phyloP scores from a whole-genome alignment of 2,797 vertebrate genomes.

The Adelosebastes latens region DNA sequence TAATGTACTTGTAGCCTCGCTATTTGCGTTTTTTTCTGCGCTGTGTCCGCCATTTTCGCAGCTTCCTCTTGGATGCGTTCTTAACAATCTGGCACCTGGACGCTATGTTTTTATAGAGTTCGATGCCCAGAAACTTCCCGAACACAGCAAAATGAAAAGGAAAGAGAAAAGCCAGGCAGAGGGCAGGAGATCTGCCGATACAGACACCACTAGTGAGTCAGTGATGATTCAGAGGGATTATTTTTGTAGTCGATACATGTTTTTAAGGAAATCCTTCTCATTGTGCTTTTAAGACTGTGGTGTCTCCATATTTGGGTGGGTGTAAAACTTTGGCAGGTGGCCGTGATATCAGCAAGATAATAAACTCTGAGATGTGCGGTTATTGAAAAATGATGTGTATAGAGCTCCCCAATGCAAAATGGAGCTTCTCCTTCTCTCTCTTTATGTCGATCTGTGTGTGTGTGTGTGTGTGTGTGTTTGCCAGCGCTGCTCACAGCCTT shows the following conservation, averaged over 20 bases:
- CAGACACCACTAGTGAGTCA: not conserved
- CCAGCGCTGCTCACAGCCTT: not conserved
- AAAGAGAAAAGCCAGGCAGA: not conserved
- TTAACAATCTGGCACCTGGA: not conserved
- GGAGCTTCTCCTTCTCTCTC: not conserved
- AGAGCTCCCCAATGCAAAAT: slow-evolving; percentile 10
- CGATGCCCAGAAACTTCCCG: not conserved
- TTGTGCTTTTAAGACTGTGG: not conserved
- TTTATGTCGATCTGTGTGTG: not conserved
- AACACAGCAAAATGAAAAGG: not conserved
- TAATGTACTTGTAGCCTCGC: too few relatives aligned
- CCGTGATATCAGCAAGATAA: slow-evolving; percentile 5
- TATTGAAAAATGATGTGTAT: slow-evolving; percentile 20
- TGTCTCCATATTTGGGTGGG: not conserved
- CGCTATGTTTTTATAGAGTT: not conserved
- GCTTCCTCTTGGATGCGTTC: not conserved
- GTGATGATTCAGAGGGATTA: not conserved
- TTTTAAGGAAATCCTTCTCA: not conserved
- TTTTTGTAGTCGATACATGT: not conserved
- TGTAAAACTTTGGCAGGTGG: slow-evolving; percentile 14
- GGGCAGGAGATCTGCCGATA: not conserved
- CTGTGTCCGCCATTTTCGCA: not conserved
- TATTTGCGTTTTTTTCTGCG: too few relatives aligned
- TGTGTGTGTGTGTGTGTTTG: slow-evolving; percentile 4
- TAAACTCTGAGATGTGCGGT: slow-evolving; percentile 13